phyloP scores from a whole-genome alignment of 2,888 invertebrate genomes.

The Caenorhabditis sp. region DNA sequence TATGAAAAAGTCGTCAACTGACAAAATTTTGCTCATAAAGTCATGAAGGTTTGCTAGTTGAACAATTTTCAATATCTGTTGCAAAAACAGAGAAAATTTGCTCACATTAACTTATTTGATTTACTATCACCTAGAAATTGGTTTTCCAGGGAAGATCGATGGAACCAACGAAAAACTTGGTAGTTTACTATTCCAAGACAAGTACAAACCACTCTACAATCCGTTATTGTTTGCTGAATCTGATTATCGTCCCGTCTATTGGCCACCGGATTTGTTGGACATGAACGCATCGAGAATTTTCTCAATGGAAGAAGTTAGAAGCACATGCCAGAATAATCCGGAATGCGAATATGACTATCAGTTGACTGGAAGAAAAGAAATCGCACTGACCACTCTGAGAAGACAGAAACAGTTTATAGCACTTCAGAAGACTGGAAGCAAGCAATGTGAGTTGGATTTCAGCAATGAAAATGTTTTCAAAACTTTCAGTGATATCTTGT shows the following conservation, averaged over 20 bases:
- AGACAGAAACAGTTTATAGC: slow-evolving; percentile 69
- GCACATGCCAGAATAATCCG: slow-evolving; percentile 72
- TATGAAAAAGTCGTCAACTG: too few relatives aligned
- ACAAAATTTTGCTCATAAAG: too few relatives aligned
- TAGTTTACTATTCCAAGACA: slow-evolving; percentile 76
- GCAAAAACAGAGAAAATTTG: too few relatives aligned
- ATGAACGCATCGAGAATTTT: slow-evolving; percentile 76
- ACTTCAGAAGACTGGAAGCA: slow-evolving; percentile 68
- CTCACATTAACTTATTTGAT: too few relatives aligned
- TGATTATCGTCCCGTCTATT: slow-evolving; percentile 73
- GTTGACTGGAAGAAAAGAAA: slow-evolving; percentile 75
- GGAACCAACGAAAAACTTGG: slow-evolving; percentile 74
- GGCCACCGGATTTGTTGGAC: slow-evolving; percentile 72
- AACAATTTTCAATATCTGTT: too few relatives aligned
- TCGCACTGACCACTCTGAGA: slow-evolving; percentile 68
- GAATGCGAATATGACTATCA: slow-evolving; percentile 77
- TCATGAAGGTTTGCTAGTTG: too few relatives aligned
- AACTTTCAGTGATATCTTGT: slow-evolving; percentile 75
- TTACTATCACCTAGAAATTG: too few relatives aligned
- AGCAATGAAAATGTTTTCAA: too few relatives aligned
- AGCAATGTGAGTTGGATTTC: slow-evolving; percentile 61
- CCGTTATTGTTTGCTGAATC: slow-evolving; percentile 76
- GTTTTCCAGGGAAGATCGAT: slow-evolving; percentile 72
- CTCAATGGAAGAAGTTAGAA: slow-evolving; percentile 74
- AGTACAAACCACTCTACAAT: slow-evolving; percentile 79